Percentiles rank a stretch among this genome's conserved stretches.
Conservation (phyloP, 2,888 invertebrate species). For the Orthosia gothica region DNA sequence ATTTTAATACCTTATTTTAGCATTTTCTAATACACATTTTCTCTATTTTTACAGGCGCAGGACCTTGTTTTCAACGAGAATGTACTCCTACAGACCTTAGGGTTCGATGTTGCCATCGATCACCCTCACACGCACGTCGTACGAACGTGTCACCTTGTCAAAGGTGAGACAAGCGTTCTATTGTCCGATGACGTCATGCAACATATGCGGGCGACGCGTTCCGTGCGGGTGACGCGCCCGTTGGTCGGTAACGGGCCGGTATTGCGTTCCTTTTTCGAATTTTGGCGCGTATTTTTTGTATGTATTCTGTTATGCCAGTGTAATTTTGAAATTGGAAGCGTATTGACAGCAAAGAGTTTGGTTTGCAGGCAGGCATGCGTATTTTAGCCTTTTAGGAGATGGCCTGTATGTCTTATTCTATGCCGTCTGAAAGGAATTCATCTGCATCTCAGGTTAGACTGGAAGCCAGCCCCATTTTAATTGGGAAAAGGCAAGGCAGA, state of each 20-base stretch:
- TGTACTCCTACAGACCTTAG: conserved; percentile 98
- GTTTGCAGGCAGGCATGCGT: not conserved
- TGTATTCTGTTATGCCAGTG: conserved; percentile 17
- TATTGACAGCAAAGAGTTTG: conserved; percentile 24
- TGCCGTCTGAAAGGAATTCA: not conserved
- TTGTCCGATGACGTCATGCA: conserved; percentile 64
- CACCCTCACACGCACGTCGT: conserved; percentile 99
- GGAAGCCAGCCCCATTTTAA: no score
- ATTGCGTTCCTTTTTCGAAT: conserved; percentile 24
- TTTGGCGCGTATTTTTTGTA: conserved; percentile 20
- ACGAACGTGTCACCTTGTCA: conserved; percentile 98
- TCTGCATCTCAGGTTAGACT: no score
- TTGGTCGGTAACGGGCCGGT: conserved; percentile 52
- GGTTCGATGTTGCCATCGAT: conserved; percentile 99
- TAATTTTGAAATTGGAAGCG: conserved; percentile 21
- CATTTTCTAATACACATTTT: not conserved
- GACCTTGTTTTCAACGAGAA: conserved; percentile 99
- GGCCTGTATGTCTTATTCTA: not conserved
- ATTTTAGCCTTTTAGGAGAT: conserved; percentile 27
- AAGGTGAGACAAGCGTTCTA: conserved; percentile 93
- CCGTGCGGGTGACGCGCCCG: conserved; percentile 44
- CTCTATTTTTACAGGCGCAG: conserved; percentile 93
- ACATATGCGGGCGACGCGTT: conserved; percentile 29
- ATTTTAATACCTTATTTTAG: not conserved
- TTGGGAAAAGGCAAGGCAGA: no score